Evolutionary conservation across 2,888 invertebrate genomes (phyloP), one percentile per base, ranked within the genome.

Genomic region (Xestia ashworthii): DNA sequence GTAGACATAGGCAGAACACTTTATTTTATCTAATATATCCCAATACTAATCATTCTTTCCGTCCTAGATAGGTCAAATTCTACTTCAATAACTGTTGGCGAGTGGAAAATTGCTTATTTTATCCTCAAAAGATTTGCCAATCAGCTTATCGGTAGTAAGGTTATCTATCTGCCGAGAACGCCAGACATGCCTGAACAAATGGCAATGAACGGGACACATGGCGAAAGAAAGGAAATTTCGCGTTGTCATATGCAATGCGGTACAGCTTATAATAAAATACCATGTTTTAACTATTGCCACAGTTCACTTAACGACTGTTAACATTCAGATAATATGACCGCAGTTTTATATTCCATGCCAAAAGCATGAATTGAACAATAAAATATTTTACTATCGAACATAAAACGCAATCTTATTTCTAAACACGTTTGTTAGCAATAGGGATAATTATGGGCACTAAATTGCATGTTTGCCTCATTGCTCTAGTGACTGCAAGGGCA

Each of bases 361-460:
- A 38, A 68, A 41, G 6, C 25, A 44, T 22, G 60, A 60, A 53
- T 67, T 66, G 32, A 76, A 68, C 73, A 73, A 73, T 82, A 58
- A 64, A 74, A 73, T 58, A 0, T 71, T 71, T 74, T 77, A 73
- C 8, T 46, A 41, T 16, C 14, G 25, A 22, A 38, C 67, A 71
- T 73, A 70, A 50, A 76, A 67, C 41, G 48, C 53, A 71, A 74
- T 71, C 32, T 60, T 32, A 66, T 48, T 70, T 72, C 44, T 41
- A 58, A 72, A 70, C 62, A 58, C 67, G 53, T 71, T 71, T 70
- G 25, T 70, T 32, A 9, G 32, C 38, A 53, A 53, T n/a, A 11
- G 46, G 1, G 19, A 72, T 16, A 32, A 32, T 32, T 32, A 32
- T 25, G 16, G 64, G n/a, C 16, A 58, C 32, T 22, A 44, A 22